Evolutionary conservation across 2,113 vertebrate species (phyloP).

Genomic region (Microcebus murinus): DNA sequence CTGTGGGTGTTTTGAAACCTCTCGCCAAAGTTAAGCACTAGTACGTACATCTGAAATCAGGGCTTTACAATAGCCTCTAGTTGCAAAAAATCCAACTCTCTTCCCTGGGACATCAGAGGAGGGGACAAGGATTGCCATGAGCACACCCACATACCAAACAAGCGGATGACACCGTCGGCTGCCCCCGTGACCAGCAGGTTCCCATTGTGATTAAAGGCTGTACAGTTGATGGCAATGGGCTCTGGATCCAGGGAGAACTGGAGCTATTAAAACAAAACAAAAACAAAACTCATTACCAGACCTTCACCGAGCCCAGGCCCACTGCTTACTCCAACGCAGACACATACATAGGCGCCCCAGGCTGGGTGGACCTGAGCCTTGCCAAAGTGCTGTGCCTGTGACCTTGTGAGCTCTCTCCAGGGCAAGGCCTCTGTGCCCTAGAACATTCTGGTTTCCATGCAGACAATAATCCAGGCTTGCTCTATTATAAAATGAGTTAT

Average conservation of each 20-base stretch:
- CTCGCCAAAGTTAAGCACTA: background rate
- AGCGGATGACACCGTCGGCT: slow-evolving; percentile 94
- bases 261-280: slow-evolving; percentile 84
- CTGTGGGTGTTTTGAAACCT: background rate
- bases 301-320: background rate
- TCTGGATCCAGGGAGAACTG: slow-evolving; percentile 96
- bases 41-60: rapidly evolving
- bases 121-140: background rate
- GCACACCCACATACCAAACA: slow-evolving; percentile 89
- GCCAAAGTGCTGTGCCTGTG: background rate
- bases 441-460: background rate
- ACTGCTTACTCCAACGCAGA: background rate
- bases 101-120: background rate
- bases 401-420: background rate
- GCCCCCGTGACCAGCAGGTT: slow-evolving; percentile 97
- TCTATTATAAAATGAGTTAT: background rate
- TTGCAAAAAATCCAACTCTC: background rate
- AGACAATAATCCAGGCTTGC: background rate
- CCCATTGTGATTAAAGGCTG: slow-evolving; percentile 97
- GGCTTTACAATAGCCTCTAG: background rate
- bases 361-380: background rate
- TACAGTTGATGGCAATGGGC: slow-evolving; percentile 96
- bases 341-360: rapidly evolving
- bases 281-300: slow-evolving; percentile 5
- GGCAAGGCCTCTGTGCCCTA: background rate